These are phyloP conservation scores for Numida meleagris DNA, from an alignment of 2,113 vertebrate species.

Conservation along the genomic window DNA sequence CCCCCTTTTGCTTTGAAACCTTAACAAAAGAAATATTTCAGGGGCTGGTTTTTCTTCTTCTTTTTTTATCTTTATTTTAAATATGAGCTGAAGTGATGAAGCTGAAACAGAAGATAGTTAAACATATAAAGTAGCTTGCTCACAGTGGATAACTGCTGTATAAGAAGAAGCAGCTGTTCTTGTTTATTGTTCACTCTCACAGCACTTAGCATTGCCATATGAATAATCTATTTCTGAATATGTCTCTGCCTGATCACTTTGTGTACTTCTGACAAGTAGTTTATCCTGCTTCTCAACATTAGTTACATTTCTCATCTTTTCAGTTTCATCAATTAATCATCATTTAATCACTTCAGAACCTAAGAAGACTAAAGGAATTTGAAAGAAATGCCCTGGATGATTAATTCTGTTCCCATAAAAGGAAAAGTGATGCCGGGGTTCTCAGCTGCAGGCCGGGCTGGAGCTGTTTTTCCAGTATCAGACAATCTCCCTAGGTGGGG, in stretches of 20 bases:
- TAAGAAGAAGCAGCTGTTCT: neutral
- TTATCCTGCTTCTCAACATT: conserved; percentile 2
- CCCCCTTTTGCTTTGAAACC: neutral
- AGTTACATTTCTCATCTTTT: conserved; percentile 18
- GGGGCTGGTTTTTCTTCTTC: neutral
- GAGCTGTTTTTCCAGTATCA: neutral
- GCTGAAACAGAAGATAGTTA: neutral
- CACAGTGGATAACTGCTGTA: neutral
- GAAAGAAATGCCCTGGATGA: neutral
- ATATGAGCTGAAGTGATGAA: neutral
- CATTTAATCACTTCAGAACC: conserved; percentile 37
- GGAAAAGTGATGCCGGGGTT: neutral
- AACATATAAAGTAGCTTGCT: neutral
- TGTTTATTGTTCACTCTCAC: neutral
- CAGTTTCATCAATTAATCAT: neutral
- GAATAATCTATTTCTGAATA: neutral
- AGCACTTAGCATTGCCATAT: neutral
- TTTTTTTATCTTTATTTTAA: neutral
- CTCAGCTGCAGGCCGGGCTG: neutral
- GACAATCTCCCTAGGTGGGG: conserved; percentile 31
- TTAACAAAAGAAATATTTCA: neutral
- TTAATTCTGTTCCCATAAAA: conserved; percentile 20
- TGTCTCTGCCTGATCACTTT: neutral
- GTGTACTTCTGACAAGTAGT: neutral
- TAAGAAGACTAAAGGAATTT: neutral